A percentile compares a stretch with the other conserved stretches of the same genome.
phyloP scores from a whole-genome alignment of 2,113 vertebrate species.

The Sminthopsis crassicaudata region DNA sequence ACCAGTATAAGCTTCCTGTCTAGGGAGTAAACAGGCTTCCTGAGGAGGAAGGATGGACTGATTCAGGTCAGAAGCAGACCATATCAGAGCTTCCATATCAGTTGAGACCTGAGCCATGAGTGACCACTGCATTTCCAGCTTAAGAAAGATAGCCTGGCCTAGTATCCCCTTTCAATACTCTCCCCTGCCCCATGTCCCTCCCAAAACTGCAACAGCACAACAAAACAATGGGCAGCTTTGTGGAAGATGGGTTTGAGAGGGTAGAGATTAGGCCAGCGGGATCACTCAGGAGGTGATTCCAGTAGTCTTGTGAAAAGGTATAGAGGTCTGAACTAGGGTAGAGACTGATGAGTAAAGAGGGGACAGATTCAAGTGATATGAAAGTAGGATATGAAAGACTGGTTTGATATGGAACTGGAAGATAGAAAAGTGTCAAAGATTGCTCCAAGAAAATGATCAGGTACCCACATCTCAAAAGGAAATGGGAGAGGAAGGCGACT shows the following conservation, averaged over 20 bases:
- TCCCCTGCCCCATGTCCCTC: no score
- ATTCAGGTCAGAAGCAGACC: no score
- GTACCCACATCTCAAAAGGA: background rate
- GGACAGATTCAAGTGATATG: background rate
- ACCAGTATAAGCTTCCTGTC: no score
- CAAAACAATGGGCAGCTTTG: background rate
- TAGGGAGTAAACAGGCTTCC: no score
- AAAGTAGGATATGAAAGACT: background rate
- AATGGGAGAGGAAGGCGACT: background rate
- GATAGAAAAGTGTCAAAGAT: background rate
- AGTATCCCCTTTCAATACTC: no score
- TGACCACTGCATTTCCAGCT: no score
- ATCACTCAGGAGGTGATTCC: background rate
- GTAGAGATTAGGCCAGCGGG: background rate
- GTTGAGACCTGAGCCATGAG: no score
- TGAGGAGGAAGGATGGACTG: no score
- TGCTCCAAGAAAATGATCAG: background rate
- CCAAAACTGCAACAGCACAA: no score
- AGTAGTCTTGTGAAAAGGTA: background rate
- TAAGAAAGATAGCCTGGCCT: no score
- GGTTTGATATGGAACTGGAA: background rate
- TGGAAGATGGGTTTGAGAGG: background rate
- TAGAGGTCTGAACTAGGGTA: background rate
- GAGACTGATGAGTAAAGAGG: background rate
- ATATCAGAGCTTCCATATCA: no score